A percentile compares a stretch with the other conserved stretches of the same genome.
phyloP scores from a whole-genome alignment of 2,888 invertebrate genomes.

The Eristalis pertinax region DNA sequence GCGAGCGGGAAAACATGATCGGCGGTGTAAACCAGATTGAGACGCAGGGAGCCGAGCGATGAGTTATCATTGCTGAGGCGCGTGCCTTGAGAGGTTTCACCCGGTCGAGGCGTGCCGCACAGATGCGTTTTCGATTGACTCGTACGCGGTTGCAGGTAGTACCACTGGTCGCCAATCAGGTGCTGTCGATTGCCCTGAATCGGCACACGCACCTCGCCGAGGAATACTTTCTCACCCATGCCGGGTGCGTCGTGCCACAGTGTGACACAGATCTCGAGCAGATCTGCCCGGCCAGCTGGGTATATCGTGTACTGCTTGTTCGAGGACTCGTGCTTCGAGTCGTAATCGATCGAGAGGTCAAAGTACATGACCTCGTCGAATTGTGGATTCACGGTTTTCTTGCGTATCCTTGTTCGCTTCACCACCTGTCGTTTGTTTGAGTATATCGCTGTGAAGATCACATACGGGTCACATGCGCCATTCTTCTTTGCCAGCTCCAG shows the following conservation, averaged over 20 bases:
- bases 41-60: slow-evolving; percentile 89
- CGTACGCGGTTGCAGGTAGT: slow-evolving; percentile 87
- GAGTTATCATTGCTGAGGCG: slow-evolving; percentile 85
- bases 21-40: slow-evolving; percentile 93
- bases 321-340: slow-evolving; percentile 76
- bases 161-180: slow-evolving; percentile 85
- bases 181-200: slow-evolving; percentile 85
- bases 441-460: slow-evolving; percentile 89
- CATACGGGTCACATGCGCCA: slow-evolving; percentile 95
- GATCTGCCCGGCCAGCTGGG: slow-evolving; percentile 85
- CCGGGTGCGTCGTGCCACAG: slow-evolving; percentile 93
- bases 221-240: slow-evolving; percentile 89
- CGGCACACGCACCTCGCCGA: slow-evolving; percentile 93
- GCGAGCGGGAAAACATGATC: slow-evolving; percentile 93
- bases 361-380: slow-evolving; percentile 94
- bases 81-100: slow-evolving; percentile 89
- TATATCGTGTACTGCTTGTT: slow-evolving; percentile 84
- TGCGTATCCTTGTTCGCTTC: slow-evolving; percentile 91
- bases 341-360: slow-evolving; percentile 85
- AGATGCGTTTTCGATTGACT: slow-evolving; percentile 83
- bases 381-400: slow-evolving; percentile 94
- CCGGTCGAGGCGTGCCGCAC: slow-evolving; percentile 79
- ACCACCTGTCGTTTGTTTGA: slow-evolving; percentile 90
- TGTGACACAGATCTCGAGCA: slow-evolving; percentile 90
- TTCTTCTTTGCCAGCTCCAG: slow-evolving; percentile 93